Base-by-base conservation (phyloP, 1,140 invertebrate species). In the Apis florea region DNA sequence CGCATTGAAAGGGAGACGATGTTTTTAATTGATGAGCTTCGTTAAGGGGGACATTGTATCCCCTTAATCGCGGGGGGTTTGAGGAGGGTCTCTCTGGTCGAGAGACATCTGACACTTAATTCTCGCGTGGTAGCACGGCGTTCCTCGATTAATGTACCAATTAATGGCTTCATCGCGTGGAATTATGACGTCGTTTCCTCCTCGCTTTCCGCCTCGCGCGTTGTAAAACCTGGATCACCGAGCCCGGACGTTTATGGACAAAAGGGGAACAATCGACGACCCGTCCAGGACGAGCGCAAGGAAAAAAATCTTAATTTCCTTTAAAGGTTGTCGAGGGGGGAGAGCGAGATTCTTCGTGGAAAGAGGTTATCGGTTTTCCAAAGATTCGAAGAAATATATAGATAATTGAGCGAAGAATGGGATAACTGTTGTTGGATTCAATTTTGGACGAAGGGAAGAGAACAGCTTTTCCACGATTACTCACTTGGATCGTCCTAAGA, bases 131-230 rank as follows among this genome's bases (percentile, higher is more conserved):
- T 51, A 59, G 40, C n/a, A 15, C 58, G 58, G 71, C 70, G 59
- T 75, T 71, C 59, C 15, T 49, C 71, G 75, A 79, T 85, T 85
- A 79, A 83, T 85, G 76, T 83, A 53, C 71, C 66, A 85, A 85
- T 85, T 85, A 85, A 85, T 85, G 71, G 54, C 82, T 85, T 85
- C 77, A 79, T 85, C 84, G 54, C 59, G 82, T n/a, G 70, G 78
- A 87, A 87, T 87, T 87, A 85, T 82, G 69, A 82, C 31, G 64
- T 83, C 61, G 77, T 76, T 75, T 58, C 15, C 31, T 40, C 9
- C n/a, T n/a, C 47, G 49, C n/a, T 70, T 56, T 59, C 74, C 53
- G 68, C 67, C 15, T 31, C 51, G 54, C 19, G 68, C 26, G 15
- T 67, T 76, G 53, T 67, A 59, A 75, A 63, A 47, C 17, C 40